Evolutionary conservation across 2,888 invertebrate genomes (phyloP), one percentile per base, ranked within the genome.

Genomic region (Zygothrica quintamaculata): DNA sequence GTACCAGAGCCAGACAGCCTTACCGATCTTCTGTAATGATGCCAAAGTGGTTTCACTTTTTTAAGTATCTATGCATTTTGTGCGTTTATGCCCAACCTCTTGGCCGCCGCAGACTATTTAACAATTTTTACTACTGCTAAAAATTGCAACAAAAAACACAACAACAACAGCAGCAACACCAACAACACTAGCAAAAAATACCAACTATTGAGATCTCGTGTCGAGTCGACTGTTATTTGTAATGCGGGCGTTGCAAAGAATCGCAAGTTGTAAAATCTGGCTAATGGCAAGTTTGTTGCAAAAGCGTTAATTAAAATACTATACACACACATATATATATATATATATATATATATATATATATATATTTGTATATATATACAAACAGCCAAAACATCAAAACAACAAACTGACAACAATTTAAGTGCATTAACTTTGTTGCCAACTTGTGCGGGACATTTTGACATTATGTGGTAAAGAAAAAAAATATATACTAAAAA

Each of bases 231-330:
- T 82, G 84, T 72, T 82, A 81, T 78, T 80, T 86, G 80, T 84
- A 84, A 80, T 80, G 80, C 80, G 80, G 80, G 80, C 80, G 80
- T 86, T 79, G 80, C 86, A 66, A 86, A 76, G 81, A 87, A 82
- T 85, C 87, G 59, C 78, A 43, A 76, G 81, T 53, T 82, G 81
- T 82, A 87, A 82, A 82, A 82, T 81, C 87, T 82, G 84, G 84
- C 81, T 82, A 82, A 87, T 82, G 84, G 80, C 81, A 82, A 82
- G 87, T 79, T 87, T 82, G 81, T 82, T 82, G 81, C 81, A 65
- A 78, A 74, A 82, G 65, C 80, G 79, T 82, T 82, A 82, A 82
- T 82, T 87, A 82, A 82, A 81, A 78, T 65, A 39, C 70, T 22
- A 22, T 22, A 22, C 18, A 22, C 18, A 22, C 18, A 22, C 18